These are phyloP conservation scores for Eurosta solidaginis DNA, from an alignment of 1,140 invertebrate species.

Conservation along the genomic window DNA sequence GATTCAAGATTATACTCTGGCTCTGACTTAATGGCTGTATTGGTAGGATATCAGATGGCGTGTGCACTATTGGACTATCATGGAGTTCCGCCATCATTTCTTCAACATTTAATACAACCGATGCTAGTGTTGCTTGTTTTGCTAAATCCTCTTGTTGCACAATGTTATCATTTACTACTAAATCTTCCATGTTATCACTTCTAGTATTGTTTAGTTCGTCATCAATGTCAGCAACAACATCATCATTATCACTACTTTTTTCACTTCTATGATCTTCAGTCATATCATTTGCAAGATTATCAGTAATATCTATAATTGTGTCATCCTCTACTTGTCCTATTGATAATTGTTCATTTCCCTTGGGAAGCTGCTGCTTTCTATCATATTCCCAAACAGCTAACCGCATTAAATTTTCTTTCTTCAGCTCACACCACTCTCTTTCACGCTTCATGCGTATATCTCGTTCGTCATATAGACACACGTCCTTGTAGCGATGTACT, in stretches of 20 bases:
- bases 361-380: background rate
- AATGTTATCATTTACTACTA: background rate
- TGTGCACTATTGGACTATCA: background rate
- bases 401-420: conserved; percentile 17
- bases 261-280: too few relatives aligned
- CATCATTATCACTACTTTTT: too few relatives aligned
- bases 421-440: background rate
- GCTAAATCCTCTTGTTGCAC: background rate
- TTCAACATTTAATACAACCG: background rate
- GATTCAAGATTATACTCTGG: background rate
- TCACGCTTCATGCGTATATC: background rate
- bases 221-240: too few relatives aligned
- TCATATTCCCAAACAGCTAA: background rate
- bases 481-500: background rate
- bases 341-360: background rate
- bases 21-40: background rate
- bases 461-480: background rate
- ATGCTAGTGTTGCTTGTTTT: background rate
- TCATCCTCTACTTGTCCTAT: too few relatives aligned
- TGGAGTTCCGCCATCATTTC: background rate
- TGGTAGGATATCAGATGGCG: background rate
- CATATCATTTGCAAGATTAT: background rate
- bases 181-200: too few relatives aligned
- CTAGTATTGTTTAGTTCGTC: too few relatives aligned
- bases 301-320: too few relatives aligned